Base-by-base conservation (phyloP, 2,113 vertebrate genomes). In the Polyodon spathula region DNA sequence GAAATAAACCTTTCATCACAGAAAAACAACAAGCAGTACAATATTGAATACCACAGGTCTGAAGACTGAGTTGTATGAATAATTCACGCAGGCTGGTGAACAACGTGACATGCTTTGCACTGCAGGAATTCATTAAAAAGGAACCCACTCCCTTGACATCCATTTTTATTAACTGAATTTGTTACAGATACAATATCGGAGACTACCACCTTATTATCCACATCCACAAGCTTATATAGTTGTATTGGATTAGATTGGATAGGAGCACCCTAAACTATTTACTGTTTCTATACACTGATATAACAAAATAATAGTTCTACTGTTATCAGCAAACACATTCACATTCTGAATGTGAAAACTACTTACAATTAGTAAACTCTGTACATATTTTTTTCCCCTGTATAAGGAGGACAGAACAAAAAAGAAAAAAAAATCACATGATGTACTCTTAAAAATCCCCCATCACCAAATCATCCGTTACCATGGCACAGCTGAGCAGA, bases 51-150 rank as follows among this genome's bases (percentile, higher is more conserved):
- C 41, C 6, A 63, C 3, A 63, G 62, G 65, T 60, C 12, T n/a
- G 60, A 70, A 64, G 63, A 0, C 40, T 0, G 39, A 60, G 40
- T 50, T 58, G 56, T 17, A 73, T 60, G 59, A 71, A 61, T 65
- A 70, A 78, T 65, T 72, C 59, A 72, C 38, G 62, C 1, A 75
- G 70, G 61, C 55, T 64, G 68, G 50, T 68, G 69, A 72, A 75
- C 62, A 65, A 41, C 16, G 51, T 48, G 50, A 48, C 0, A 0
- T 44, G 6, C 9, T 4, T 58, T 15, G 0, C 42, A 54, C 55
- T 65, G 60, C 40, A 56, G 37, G 43, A 63, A 63, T 63, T 63
- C 62, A 63, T 63, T 57, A 63, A 27, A 27, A 27, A 37, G 37
- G 55, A 40, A 37, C n/a, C 54, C 39, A 56, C 38, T 63, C 61